A percentile compares a stretch with the other conserved stretches of the same genome.
Evolutionary conservation across 2,113 vertebrate genomes (phyloP).

Genomic region (Nicator chloris): DNA sequence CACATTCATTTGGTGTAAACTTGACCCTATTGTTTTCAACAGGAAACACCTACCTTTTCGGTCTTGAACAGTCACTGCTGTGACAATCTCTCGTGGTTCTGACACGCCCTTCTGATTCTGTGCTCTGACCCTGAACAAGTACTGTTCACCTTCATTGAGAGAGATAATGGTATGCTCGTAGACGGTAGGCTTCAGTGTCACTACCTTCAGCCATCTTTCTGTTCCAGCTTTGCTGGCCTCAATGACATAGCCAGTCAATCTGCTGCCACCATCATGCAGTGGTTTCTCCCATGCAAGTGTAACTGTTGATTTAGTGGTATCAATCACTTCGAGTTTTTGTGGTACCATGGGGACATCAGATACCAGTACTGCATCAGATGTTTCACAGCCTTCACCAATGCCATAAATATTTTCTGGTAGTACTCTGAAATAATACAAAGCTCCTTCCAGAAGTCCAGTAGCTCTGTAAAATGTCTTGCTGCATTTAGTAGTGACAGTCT

Average conservation of each 20-base stretch:
- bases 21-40: not conserved
- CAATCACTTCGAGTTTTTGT: slow-evolving; percentile 87
- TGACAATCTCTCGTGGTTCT: slow-evolving; percentile 89
- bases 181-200: slow-evolving; percentile 85
- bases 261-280: slow-evolving; percentile 94
- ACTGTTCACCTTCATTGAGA: slow-evolving; percentile 94
- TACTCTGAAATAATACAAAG: slow-evolving; percentile 95
- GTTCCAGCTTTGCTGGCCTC: slow-evolving; percentile 94
- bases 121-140: slow-evolving; percentile 90
- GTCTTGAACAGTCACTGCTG: slow-evolving; percentile 89
- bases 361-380: slow-evolving; percentile 85
- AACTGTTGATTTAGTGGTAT: slow-evolving; percentile 90
- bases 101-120: slow-evolving; percentile 91
- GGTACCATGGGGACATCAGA: slow-evolving; percentile 92
- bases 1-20: not conserved
- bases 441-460: slow-evolving; percentile 88
- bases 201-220: slow-evolving; percentile 96
- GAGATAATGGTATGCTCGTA: slow-evolving; percentile 90
- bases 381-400: slow-evolving; percentile 90
- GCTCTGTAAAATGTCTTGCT: slow-evolving; percentile 92
- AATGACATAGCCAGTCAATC: slow-evolving; percentile 88
- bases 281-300: slow-evolving; percentile 96
- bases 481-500: slow-evolving; percentile 94
- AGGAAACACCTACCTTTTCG: slow-evolving; percentile 82
- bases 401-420: slow-evolving; percentile 97